Base-by-base conservation (phyloP, 2,888 invertebrate species). In the Crepidodera aurea region DNA sequence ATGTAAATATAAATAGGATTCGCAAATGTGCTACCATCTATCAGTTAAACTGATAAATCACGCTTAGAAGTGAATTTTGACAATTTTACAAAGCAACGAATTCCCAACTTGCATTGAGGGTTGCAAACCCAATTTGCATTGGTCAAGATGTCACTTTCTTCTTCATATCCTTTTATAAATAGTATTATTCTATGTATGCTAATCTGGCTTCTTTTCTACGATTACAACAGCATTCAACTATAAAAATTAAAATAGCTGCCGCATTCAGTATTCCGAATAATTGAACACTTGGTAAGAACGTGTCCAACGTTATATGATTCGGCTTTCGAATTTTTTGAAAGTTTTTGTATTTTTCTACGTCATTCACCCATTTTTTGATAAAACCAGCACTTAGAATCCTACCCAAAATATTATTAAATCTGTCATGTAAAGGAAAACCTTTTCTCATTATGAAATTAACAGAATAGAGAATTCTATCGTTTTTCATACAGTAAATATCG, bases 391-490 rank as follows among this genome's bases (percentile, higher is more conserved):
- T 53, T 10, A 53, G 29, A 5, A 65, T 55, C 27, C 19, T 54
- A 15, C 18, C 18, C 12, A 65, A 53, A 25, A 60, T 48, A 2
- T 54, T 44, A 37, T 65, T 55, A 19, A 65, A 51, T 53, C 34
- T 46, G 1, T 48, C 40, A 6, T 37, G 22, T 7, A 65, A 6
- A 3, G 62, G 60, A 42, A 62, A 65, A 10, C 65, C 65, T 19
- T 62, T 60, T 15, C 60, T 59, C 62, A 65, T 57, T 13, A 65
- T 18, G 16, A 62, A 46, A 32, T 32, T 56, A n/a, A 65, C 56
- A 10, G 51, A 40, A 44, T 48, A 62, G 27, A 16, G 44, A n/a
- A 65, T 34, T 46, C 19, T 7, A 12, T 48, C 46, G 18, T 60
- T 39, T 13, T 46, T 40, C 48, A 65, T 22, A 44, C 65, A 65